Evolutionary conservation across 2,888 invertebrate species (phyloP), one percentile per base, ranked within the genome.

Genomic region (Netelia virgata): DNA sequence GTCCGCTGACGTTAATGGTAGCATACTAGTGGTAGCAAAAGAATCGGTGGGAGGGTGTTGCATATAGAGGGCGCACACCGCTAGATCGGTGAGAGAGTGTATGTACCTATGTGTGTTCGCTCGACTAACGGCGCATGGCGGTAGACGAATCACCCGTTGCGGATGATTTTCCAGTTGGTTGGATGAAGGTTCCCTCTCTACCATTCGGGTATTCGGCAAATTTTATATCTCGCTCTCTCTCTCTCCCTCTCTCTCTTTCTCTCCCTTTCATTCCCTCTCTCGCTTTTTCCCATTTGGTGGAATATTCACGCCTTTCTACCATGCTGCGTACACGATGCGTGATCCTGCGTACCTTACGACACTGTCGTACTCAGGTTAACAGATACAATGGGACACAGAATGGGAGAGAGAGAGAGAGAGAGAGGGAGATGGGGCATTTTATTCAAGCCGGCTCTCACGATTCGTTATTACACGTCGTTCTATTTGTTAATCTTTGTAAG

Each of bases 101-200:
- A 63, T 53, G 78, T 72, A 69, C 55, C n/a, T n/a, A n/a, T n/a
- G 28, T 64, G 63, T 78, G 63, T 82, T 74, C 78, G 68, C 69
- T 82, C 81, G 82, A 82, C 81, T 77, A 84, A 84, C 81, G 84
- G 84, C 76, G 70, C 78, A 76, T 16, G 72, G 80, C 75, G 84
- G 86, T 82, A 86, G 86, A 87, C 84, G 87, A 87, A 89, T 89
- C 89, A 89, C 89, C 90, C 90, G 89, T 90, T 90, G 88, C 87
- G 89, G 87, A 89, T 89, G 88, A 91, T 91, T 91, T 91, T 91
- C 91, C 90, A 90, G 89, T 87, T 87, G 88, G 90, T 84, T 90
- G 90, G 75, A 81, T 87, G 86, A 86, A 82, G 80, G 77, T n/a
- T n/a, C 85, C 87, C 85, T 80, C 77, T 74, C 82, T 79, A 77